Evolutionary conservation across 2,113 vertebrate species (phyloP).

Genomic region (Vulpes lagopus): DNA sequence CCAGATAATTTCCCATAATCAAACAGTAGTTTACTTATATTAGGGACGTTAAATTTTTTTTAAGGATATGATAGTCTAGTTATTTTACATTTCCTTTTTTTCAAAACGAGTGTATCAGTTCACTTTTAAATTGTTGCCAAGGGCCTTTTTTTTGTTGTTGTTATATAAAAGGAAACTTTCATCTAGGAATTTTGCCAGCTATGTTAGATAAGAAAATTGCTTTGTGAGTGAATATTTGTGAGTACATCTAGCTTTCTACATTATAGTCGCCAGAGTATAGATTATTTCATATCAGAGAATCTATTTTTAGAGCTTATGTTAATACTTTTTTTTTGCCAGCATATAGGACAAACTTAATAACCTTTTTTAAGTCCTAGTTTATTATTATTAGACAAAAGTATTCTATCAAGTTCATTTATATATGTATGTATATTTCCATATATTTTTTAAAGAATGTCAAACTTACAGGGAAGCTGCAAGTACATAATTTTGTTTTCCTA

Average conservation of each 20-base stretch:
- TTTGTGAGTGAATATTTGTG: conserved; percentile 70
- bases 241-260: conserved; percentile 44
- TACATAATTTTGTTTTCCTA: conserved; percentile 40
- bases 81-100: conserved; percentile 51
- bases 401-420: not conserved
- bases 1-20: not conserved
- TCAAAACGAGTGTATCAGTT: conserved; percentile 21
- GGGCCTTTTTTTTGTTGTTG: not conserved
- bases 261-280: not conserved
- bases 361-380: not conserved
- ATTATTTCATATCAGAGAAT: not conserved
- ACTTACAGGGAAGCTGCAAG: conserved; percentile 17
- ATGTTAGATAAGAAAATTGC: conserved; percentile 79
- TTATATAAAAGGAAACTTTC: conserved; percentile 76
- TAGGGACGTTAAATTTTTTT: not conserved
- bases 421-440: not conserved
- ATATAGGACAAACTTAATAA: conserved; percentile 62
- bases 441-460: conserved; percentile 28
- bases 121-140: conserved; percentile 65
- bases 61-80: conserved; percentile 9
- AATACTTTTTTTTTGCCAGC: conserved; percentile 51
- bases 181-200: conserved; percentile 76
- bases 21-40: conserved; percentile 28
- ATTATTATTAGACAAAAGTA: conserved; percentile 60
- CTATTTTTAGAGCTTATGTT: conserved; percentile 64